A percentile compares a stretch with the other conserved stretches of the same genome.
phyloP scores from a whole-genome alignment of 2,888 invertebrate genomes.

The Noctua comes region DNA sequence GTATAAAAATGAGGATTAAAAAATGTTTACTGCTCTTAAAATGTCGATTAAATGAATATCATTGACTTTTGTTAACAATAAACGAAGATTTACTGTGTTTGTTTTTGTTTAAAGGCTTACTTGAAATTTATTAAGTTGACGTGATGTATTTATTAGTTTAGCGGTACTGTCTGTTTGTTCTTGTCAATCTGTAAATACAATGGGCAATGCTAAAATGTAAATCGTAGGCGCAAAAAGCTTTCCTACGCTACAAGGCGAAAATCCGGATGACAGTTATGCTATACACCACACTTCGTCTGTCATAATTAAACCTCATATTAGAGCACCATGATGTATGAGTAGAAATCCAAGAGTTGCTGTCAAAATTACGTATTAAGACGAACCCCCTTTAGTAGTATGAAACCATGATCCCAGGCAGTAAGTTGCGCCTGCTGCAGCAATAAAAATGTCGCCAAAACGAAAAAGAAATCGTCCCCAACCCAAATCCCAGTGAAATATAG shows the following conservation, averaged over 20 bases:
- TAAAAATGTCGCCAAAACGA: slow-evolving; percentile 30
- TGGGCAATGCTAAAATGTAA: not conserved
- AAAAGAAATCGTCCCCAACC: not conserved
- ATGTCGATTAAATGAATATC: slow-evolving; percentile 63
- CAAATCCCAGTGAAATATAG: slow-evolving; percentile 44
- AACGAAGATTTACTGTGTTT: slow-evolving; percentile 61
- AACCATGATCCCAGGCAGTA: not conserved
- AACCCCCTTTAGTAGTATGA: not conserved
- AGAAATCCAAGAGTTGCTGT: not conserved
- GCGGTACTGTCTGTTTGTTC: slow-evolving; percentile 21
- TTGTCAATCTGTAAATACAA: slow-evolving; percentile 16
- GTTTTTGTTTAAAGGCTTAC: slow-evolving; percentile 39
- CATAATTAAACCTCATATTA: not conserved
- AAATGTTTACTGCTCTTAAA: slow-evolving; percentile 61
- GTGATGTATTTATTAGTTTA: slow-evolving; percentile 50
- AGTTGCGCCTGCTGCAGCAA: not conserved
- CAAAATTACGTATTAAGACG: not conserved
- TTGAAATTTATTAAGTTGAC: slow-evolving; percentile 47
- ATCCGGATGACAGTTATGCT: not conserved
- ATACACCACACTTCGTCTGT: not conserved
- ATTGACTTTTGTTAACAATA: slow-evolving; percentile 64
- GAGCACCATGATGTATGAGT: not conserved
- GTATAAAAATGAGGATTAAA: slow-evolving; percentile 60
- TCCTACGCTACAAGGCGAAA: not conserved
- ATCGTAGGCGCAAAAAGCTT: not conserved